Evolutionary conservation across 1,140 invertebrate genomes (phyloP), one percentile per base, ranked within the genome.

Genomic region (Tetragnatha versicolor): DNA sequence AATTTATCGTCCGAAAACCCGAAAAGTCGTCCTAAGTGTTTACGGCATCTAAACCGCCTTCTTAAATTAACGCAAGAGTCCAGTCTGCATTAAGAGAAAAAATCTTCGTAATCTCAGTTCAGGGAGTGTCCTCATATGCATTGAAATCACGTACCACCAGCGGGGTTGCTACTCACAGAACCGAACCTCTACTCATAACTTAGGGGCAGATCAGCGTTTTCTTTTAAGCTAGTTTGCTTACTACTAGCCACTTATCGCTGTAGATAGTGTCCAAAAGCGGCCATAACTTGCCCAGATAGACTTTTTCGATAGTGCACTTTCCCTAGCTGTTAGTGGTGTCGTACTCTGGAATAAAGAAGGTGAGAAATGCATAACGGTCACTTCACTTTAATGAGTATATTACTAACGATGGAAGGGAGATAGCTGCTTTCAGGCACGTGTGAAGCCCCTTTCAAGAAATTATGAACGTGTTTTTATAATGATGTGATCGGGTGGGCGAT

Each of bases 221-320:
- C 6, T 53, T 29, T 69, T 37, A 53, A 33, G 4, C 17, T 53
- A 37, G n/a, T 33, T 37, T 42, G 7, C 35, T 65, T 47, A 20
- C n/a, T 39, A 22, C 39, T 60, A n/a, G 35, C 73, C 20, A 42
- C 22, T 77, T 77, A 77, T 77, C 73, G 33, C 60, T 51, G 39
- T 65, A 77, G 73, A 77, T 77, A 77, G 73, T 77, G 73, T 66
- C 73, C 61, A 12, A 77, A 77, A 77, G 49, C 31, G 45, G 31
- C 31, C 73, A 65, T 65, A 77, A 53, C 29, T 77, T 49, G 20
- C 27, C 35, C 17, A 77, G 73, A 77, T 77, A 63, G 73, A 53
- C 61, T 53, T 77, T 77, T 66, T 51, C 45, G 60, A 77, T 77
- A 65, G 47, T 29, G 60, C 55, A 65, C 65, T 77, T 77, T 77